Conservation (phyloP, 2,888 invertebrate genomes). For the Drosophila paracracens region DNA sequence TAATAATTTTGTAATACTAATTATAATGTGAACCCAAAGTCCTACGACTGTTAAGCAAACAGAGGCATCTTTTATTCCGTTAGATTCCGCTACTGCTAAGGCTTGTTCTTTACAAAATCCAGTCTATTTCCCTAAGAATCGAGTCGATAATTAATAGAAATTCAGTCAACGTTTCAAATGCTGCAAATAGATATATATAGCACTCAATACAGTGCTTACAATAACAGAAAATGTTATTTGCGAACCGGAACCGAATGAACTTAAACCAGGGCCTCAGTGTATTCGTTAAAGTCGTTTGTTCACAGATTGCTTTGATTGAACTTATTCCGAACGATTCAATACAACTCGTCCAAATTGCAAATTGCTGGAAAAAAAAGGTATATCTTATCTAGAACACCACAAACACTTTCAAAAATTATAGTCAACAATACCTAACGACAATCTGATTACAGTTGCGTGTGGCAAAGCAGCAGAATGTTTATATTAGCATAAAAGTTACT, state of each 20-base stretch:
- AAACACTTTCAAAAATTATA: background rate
- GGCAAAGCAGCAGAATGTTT: background rate
- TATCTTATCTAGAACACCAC: slow-evolving; percentile 5
- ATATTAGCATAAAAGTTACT: slow-evolving; percentile 8
- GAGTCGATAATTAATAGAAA: background rate
- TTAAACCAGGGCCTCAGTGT: background rate
- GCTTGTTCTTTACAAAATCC: background rate
- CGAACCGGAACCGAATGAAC: slow-evolving; percentile 22
- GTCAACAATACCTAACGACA: background rate
- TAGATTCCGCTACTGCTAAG: background rate
- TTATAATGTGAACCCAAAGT: background rate
- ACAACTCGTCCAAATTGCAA: slow-evolving; percentile 38
- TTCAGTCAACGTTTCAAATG: background rate
- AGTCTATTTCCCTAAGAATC: background rate
- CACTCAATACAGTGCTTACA: background rate
- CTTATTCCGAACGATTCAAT: slow-evolving; percentile 28
- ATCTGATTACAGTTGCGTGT: background rate
- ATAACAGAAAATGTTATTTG: background rate
- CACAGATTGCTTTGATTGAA: slow-evolving; percentile 33
- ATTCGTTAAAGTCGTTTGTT: slow-evolving; percentile 7
- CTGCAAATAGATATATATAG: background rate
- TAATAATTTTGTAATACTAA: background rate
- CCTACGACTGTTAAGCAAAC: background rate
- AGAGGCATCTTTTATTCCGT: background rate
- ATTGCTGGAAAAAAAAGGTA: slow-evolving; percentile 49